phyloP scores from a whole-genome alignment of 2,888 invertebrate species.

The Halictus quadricinctus region DNA sequence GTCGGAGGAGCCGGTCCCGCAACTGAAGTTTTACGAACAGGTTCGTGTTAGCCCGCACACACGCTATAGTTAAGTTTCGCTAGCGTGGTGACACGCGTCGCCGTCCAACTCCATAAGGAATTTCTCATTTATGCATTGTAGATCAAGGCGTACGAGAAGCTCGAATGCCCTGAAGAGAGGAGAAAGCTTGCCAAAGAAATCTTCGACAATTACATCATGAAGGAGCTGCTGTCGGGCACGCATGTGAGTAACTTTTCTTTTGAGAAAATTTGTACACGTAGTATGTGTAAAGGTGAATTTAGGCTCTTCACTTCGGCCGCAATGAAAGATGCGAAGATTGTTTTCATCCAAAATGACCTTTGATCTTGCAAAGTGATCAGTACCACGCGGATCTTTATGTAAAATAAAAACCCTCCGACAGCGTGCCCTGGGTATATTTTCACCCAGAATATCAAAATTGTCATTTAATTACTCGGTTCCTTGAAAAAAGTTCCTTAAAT shows the following conservation, averaged over 20 bases:
- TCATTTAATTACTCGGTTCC: too few species aligned
- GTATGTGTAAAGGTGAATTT: too few species aligned
- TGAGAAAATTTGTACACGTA: too few species aligned
- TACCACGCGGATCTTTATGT: too few species aligned
- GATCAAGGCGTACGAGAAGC: conserved; percentile 99
- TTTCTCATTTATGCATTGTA: conserved; percentile 83
- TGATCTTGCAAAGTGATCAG: too few species aligned
- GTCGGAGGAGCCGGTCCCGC: conserved; percentile 97
- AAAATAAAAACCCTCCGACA: too few species aligned
- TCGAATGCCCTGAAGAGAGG: conserved; percentile 98
- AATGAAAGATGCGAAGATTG: too few species aligned
- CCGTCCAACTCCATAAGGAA: conserved; percentile 52
- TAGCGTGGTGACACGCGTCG: conserved; percentile 48
- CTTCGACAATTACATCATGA: conserved; percentile 99
- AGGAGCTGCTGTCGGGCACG: conserved; percentile 98
- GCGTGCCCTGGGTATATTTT: too few species aligned
- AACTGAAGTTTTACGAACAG: conserved; percentile 99
- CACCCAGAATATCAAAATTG: too few species aligned
- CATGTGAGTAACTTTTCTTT: conserved; percentile 90
- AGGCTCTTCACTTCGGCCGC: too few species aligned
- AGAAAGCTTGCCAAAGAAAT: conserved; percentile 97
- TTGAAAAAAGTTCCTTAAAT: too few species aligned
- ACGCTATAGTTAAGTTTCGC: conserved; percentile 44
- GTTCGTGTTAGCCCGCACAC: conserved; percentile 84
- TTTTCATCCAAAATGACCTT: too few species aligned